Evolutionary conservation across 2,797 vertebrate genomes (phyloP).

Genomic region (Danio aesculapii): DNA sequence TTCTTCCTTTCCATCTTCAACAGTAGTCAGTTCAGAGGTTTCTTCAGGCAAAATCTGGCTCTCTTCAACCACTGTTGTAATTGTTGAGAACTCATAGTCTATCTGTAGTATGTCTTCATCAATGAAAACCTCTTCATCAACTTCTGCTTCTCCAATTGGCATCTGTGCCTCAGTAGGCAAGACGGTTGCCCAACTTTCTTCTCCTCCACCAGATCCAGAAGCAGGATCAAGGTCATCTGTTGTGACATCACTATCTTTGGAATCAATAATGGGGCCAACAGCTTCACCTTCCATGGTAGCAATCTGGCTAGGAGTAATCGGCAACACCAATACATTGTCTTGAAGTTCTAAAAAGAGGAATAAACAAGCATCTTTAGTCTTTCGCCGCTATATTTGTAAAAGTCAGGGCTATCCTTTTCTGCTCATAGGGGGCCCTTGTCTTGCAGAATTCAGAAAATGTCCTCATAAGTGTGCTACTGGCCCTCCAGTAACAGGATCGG

Average conservation of each 20-base stretch:
- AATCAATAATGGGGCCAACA: constrained; percentile 38
- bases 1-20: constrained; percentile 3
- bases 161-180: not conserved
- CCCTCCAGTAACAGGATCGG: not conserved
- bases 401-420: not conserved
- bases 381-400: not conserved
- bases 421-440: not conserved
- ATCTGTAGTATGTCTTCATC: not conserved
- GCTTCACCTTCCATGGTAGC: constrained; percentile 52
- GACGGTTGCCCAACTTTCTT: constrained; percentile 46
- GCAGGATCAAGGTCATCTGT: constrained; percentile 61
- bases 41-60: constrained; percentile 20
- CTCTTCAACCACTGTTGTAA: constrained; percentile 30
- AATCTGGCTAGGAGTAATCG: constrained; percentile 46
- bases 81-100: constrained; percentile 42
- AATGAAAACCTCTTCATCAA: constrained; percentile 33
- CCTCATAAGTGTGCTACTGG: not conserved
- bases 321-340: constrained; percentile 65
- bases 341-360: constrained; percentile 26
- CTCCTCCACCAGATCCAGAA: constrained; percentile 70
- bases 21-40: constrained; percentile 16
- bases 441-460: not conserved
- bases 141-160: constrained; percentile 49
- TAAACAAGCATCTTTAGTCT: not conserved
- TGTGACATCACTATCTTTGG: constrained; percentile 45